Evolutionary conservation across 2,113 vertebrate genomes (phyloP).

Genomic region (Periophthalmus modestus): DNA sequence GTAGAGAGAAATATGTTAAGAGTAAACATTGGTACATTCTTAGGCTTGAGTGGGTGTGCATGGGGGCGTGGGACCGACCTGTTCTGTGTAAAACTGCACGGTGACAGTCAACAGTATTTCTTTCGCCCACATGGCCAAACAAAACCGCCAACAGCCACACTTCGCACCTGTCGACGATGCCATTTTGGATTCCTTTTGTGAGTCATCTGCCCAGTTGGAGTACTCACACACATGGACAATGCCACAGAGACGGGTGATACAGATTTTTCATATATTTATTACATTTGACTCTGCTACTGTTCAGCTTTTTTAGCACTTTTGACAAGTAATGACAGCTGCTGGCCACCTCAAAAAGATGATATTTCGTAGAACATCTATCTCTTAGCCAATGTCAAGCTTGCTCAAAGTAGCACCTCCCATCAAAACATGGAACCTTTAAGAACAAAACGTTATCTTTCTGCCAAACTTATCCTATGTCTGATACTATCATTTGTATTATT

Average conservation of each 20-base stretch:
- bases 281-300: neutral
- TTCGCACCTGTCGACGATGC: conserved; percentile 47
- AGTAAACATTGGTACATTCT: conserved; percentile 33
- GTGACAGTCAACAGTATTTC: conserved; percentile 51
- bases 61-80: conserved; percentile 21
- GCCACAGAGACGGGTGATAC: neutral
- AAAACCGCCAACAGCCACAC: conserved; percentile 60
- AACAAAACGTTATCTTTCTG: no score
- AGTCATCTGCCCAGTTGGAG: conserved; percentile 56
- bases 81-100: conserved; percentile 33
- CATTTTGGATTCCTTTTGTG: conserved; percentile 44
- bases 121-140: conserved; percentile 58
- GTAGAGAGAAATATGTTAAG: conserved; percentile 45
- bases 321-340: neutral
- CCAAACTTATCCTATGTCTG: no score
- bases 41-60: conserved; percentile 13
- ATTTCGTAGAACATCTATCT: no score
- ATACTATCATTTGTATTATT: no score
- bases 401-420: no score
- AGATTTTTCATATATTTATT: neutral
- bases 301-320: neutral
- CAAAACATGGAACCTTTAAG: no score
- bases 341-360: neutral
- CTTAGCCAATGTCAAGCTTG: no score
- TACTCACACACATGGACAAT: conserved; percentile 9